Evolutionary conservation across 2,888 invertebrate genomes (phyloP), one percentile per base, ranked within the genome.

Genomic region (Platycheirus rosarum): DNA sequence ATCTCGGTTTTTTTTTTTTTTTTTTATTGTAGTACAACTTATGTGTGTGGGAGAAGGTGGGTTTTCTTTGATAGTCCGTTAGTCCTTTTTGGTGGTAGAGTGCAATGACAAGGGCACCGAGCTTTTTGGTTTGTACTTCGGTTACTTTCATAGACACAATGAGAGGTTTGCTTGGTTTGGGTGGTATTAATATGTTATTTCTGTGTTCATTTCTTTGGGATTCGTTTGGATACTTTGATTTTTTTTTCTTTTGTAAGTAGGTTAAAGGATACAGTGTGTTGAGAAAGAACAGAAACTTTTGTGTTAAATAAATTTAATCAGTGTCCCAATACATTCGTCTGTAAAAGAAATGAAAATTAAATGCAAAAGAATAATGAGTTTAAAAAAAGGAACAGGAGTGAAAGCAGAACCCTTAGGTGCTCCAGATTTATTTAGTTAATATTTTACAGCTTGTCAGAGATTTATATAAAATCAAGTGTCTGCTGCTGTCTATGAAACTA

Each of bases 121-220:
- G 44, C 29, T 44, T 60, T 44, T 29, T 51, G 51, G 70, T 66
- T 51, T 71, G 75, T 70, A 60, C 46, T 66, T 62, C 42, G 51
- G 63, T 42, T 44, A 44, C 51, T 65, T 46, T 66, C 46, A 51
- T 37, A 57, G 46, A 60, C 60, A 29, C 60, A 57, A 40, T 57
- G 40, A 57, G 60, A 44, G 29, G 29, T 44, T 60, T 60, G 42
- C 23, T 57, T 49, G 57, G 40, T 6, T 9, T 20, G 20, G 42
- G 26, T 60, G 44, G 44, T 29, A 29, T 60, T 60, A 44, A 44
- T 60, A 44, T 16, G 44, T 44, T 42, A 40, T 57, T 40, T 57
- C 11, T 14, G 4, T 16, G 1, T 55, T 40, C 40, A 26, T 53
- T 62, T 73, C 49, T 48, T 46, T 49, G 29, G 37, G 44, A 51